A percentile compares a stretch with the other conserved stretches of the same genome.
These are phyloP conservation scores for Mystacides longicornis DNA, from an alignment of 2,888 invertebrate genomes.

Conservation along the genomic window DNA sequence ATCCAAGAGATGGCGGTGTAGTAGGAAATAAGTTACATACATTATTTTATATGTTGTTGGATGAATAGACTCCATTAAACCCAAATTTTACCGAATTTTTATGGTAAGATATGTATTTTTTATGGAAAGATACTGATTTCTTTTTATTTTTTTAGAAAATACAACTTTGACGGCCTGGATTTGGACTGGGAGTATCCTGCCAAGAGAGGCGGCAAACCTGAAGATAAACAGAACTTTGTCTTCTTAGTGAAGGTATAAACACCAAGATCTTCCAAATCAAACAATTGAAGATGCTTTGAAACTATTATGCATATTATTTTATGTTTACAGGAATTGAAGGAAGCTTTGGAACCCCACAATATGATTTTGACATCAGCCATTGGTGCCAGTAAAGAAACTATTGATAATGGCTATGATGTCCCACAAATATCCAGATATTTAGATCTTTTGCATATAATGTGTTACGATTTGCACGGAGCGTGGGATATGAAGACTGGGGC, in stretches of 20 bases:
- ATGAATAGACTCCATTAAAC: too few relatives aligned
- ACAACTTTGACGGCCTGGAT: constrained; percentile 70
- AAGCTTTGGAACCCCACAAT: constrained; percentile 59
- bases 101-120: too few relatives aligned
- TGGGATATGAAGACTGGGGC: constrained; percentile 72
- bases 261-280: too few relatives aligned
- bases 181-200: constrained; percentile 83
- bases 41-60: too few relatives aligned
- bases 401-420: constrained; percentile 72
- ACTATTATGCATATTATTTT: too few relatives aligned
- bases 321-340: constrained; percentile 55
- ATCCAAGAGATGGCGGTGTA: too few relatives aligned
- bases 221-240: constrained; percentile 72
- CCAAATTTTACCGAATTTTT: too few relatives aligned
- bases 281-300: too few relatives aligned
- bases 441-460: constrained; percentile 76
- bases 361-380: constrained; percentile 75
- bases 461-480: constrained; percentile 82
- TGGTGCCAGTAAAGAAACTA: constrained; percentile 67
- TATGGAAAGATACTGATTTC: too few relatives aligned
- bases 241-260: constrained; percentile 64
- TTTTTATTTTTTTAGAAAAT: constrained; percentile 51
- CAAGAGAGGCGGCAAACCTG: constrained; percentile 63
- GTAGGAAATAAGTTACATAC: too few relatives aligned
- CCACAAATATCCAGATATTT: constrained; percentile 58